A percentile compares a stretch with the other conserved stretches of the same genome.
Evolutionary conservation across 2,797 vertebrate genomes (phyloP).

Genomic region (Spinus pinus): DNA sequence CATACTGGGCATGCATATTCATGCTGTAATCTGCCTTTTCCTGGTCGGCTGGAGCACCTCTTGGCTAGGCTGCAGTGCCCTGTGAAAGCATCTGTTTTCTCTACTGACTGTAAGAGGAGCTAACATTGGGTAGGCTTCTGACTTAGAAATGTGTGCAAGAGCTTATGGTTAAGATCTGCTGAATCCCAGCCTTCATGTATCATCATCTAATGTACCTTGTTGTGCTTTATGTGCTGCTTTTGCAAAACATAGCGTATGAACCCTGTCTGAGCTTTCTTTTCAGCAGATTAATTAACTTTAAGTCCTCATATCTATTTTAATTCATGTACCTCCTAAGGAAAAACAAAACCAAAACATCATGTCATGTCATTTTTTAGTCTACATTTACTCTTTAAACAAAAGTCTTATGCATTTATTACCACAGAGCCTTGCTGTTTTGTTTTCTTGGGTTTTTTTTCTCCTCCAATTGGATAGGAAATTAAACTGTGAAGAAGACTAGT

Average conservation of each 20-base stretch:
- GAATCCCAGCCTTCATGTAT: background rate
- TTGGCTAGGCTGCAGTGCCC: background rate
- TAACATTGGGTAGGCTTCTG: background rate
- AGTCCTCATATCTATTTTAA: background rate
- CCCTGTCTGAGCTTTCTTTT: background rate
- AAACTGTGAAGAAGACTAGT: background rate
- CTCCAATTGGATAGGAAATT: background rate
- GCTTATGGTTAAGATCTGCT: background rate
- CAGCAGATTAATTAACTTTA: background rate
- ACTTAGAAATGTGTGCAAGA: background rate
- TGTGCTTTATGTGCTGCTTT: background rate
- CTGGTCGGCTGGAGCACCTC: background rate
- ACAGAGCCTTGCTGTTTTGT: background rate
- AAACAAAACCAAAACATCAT: background rate
- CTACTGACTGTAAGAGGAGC: background rate
- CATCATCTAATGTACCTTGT: background rate
- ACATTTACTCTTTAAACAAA: background rate
- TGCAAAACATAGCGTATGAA: background rate
- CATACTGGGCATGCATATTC: background rate
- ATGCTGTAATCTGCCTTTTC: background rate
- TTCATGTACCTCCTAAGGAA: background rate
- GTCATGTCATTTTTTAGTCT: background rate
- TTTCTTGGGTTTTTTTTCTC: rapidly evolving
- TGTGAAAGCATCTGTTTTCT: background rate
- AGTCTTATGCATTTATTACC: background rate